Evolutionary conservation across 2,113 vertebrate species (phyloP).

Genomic region (Calonectris borealis): DNA sequence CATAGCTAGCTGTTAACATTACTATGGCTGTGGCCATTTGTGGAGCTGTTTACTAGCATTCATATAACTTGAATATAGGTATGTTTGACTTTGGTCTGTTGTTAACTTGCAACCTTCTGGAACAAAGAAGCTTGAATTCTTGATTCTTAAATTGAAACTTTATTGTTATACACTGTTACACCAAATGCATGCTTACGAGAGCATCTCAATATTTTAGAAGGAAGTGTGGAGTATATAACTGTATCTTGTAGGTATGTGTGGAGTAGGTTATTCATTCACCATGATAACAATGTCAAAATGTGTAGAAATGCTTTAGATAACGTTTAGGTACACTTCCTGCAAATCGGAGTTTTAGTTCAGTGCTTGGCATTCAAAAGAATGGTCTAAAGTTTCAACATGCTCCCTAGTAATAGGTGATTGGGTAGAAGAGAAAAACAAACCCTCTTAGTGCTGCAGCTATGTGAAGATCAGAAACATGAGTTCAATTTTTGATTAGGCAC

Average conservation of each 20-base stretch:
- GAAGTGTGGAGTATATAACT: not conserved
- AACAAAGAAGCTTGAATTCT: not conserved
- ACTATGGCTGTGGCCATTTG: accelerated
- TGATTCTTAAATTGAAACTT: not conserved
- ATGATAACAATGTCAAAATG: not conserved
- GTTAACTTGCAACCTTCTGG: not conserved
- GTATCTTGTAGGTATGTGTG: not conserved
- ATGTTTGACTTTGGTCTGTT: not conserved
- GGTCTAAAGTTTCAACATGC: not conserved
- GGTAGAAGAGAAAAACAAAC: not conserved
- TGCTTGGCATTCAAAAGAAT: not conserved
- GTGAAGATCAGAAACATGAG: not conserved
- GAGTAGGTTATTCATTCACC: not conserved
- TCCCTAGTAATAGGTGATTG: not conserved
- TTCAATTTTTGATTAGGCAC: not conserved
- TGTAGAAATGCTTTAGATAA: not conserved
- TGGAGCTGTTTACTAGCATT: not conserved
- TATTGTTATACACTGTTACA: not conserved
- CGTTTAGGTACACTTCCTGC: not conserved
- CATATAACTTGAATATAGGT: not conserved
- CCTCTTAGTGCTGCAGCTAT: not conserved
- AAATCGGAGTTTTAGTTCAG: not conserved
- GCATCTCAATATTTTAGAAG: not conserved
- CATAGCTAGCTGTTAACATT: not conserved
- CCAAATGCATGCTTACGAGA: not conserved